Evolutionary conservation across 2,888 invertebrate genomes (phyloP), one percentile per base, ranked within the genome.

Genomic region (Iselma pallidipennis): DNA sequence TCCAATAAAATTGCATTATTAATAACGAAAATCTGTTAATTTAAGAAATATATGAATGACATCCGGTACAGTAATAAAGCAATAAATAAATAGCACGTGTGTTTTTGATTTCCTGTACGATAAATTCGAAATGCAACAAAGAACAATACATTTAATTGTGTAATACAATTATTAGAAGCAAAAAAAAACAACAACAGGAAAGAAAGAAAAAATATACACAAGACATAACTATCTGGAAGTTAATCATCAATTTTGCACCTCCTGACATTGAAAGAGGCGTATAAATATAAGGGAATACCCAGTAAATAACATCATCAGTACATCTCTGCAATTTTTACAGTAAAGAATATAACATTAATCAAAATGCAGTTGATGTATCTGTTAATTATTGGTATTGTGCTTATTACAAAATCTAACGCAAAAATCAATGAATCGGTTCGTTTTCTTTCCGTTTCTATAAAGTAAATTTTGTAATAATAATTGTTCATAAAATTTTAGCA

Each of bases 1-100:
- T 65, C 57, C 51, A 54, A 51, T 52, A 58, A 23, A 14, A 28
- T 28, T 61, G 26, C 26, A 37, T 63, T 60, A n/a, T 26, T 45
- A n/a, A n/a, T n/a, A n/a, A n/a, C n/a, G n/a, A n/a, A n/a, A n/a
- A n/a, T n/a, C n/a, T n/a, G n/a, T n/a, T n/a, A 42, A 19, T 45
- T 21, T 45, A 45, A 21, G 10, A 45, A 10, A 45, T 45, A n/a
- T n/a, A 45, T 45, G 1, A 29, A 29, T 29, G 14, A 42, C 42
- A 19, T 16, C 42, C 42, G 19, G 10, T 21, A 21, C 19, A 45
- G 2, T 45, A 45, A 45, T 45, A 21, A 45, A 45, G 16, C 21
- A 10, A 45, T 45, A 21, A 45, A 21, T 12, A 45, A 21, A 45
- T 21, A 45, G 9, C 12, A 21, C 12, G 21, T 21, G 12, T 3